A percentile compares a stretch with the other conserved stretches of the same genome.
These are phyloP conservation scores for Nesospiza acunhae DNA, from an alignment of 2,113 vertebrate species.

Conservation along the genomic window DNA sequence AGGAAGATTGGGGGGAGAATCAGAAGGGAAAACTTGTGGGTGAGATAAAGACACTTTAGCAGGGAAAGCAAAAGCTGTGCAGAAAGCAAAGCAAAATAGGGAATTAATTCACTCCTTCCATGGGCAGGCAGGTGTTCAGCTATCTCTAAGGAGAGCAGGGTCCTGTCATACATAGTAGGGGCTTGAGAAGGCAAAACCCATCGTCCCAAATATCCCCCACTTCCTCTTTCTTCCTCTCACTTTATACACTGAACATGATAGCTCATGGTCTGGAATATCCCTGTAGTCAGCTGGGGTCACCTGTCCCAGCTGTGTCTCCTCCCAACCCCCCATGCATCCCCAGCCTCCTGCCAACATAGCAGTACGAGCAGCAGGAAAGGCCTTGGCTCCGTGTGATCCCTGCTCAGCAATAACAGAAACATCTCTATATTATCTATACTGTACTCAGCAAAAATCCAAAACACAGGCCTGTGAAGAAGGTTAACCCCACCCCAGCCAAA, in stretches of 20 bases:
- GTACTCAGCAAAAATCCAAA: not conserved
- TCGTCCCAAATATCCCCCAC: not conserved
- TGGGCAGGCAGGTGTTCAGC: not conserved
- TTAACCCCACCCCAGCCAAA: not conserved
- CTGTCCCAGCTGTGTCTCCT: not conserved
- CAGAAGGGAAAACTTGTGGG: not conserved
- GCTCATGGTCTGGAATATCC: not conserved
- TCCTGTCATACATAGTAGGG: accelerated
- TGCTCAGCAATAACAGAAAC: not conserved
- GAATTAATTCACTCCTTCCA: not conserved
- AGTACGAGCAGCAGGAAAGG: not conserved
- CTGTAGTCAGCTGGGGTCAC: not conserved
- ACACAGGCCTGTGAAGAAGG: not conserved
- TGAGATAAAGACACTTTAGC: not conserved
- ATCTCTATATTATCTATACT: not conserved
- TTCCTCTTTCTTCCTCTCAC: not conserved
- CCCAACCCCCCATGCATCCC: accelerated
- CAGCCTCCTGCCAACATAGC: accelerated
- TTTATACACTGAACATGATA: not conserved
- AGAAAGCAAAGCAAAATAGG: not conserved
- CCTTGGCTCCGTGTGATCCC: not conserved
- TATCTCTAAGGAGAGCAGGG: not conserved
- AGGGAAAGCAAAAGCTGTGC: not conserved
- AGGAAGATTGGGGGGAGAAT: accelerated
- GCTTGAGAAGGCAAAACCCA: not conserved